Evolutionary conservation across 64 coral and sea anemone species (phyloP), one percentile per base, ranked within the genome.

Genomic region (Porites lutea): DNA sequence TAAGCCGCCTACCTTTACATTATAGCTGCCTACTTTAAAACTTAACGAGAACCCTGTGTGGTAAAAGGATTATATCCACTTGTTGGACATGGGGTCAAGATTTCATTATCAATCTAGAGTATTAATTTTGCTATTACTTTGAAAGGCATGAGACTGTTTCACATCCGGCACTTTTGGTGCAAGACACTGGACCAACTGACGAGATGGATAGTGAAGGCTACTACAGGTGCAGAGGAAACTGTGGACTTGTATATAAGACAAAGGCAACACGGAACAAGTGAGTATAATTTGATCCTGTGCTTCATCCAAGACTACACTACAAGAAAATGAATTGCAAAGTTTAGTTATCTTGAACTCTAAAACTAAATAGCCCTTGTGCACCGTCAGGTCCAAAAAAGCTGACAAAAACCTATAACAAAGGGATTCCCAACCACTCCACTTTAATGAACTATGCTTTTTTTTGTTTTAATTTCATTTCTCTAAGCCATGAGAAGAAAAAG

Each of bases 221-320:
- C 16, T 81, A 58, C 47, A 49, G 55, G 23, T 81, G 78, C 60
- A 59, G 55, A 81, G 78, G 48, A 49, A 15, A 18, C 27, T 81
- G 52, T 60, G 78, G 78, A 53, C 52, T 81, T 53, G 78, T 81
- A 45, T 86, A 67, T 4, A 86, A 65, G 68, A 86, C 82, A 54
- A 9, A 5, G 4, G 4, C 52, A 5, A 54, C 52, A 54, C 4
- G 52, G 9, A 54, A 23, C 65, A 65, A 70, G 52, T 54, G 9
- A 54, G 52, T 54, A 5, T 54, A 54, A 54, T 5, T 5, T 5
- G 52, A 54, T 54, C 68, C 82, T 86, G 27, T n/a, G n/a, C n/a
- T n/a, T n/a, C n/a, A n/a, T n/a, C n/a, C n/a, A n/a, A n/a, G n/a
- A n/a, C n/a, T n/a, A n/a, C n/a, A n/a, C n/a, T n/a, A n/a, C n/a